Conservation (phyloP, 2,113 vertebrate genomes). For the chimpanzee (Pan troglodytes) region DNA sequence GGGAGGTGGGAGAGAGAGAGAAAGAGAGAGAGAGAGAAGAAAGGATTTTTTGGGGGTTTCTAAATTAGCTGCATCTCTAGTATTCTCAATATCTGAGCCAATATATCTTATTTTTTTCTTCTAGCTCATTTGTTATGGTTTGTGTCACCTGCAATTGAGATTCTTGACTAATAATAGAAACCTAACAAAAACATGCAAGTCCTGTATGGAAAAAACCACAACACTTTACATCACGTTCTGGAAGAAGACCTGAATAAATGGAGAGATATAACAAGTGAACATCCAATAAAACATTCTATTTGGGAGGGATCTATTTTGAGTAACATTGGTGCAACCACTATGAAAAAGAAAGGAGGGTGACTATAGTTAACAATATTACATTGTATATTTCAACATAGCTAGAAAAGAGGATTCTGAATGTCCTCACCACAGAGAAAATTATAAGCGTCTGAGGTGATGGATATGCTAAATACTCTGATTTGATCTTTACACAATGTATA, state of each 20-base stretch:
- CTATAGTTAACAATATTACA: neutral
- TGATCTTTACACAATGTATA: neutral
- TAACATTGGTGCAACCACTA: neutral
- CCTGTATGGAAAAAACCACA: neutral
- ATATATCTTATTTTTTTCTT: neutral
- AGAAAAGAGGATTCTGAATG: neutral
- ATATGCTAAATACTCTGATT: neutral
- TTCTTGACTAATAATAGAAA: slow-evolving; percentile 13
- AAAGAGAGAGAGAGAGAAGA: neutral
- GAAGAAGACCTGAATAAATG: neutral
- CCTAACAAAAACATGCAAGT: neutral
- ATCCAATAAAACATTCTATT: neutral
- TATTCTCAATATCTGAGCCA: neutral
- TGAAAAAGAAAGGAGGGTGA: neutral
- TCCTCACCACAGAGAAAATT: neutral
- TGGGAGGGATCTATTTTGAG: neutral
- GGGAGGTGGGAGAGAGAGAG: neutral
- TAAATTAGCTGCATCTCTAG: neutral
- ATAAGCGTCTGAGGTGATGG: neutral
- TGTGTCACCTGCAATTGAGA: neutral
- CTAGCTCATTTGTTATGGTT: neutral
- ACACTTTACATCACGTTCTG: neutral
- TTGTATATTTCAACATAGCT: neutral
- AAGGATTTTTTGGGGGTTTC: neutral
- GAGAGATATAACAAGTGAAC: neutral